Evolutionary conservation across 2,797 vertebrate genomes (phyloP), one percentile per base, ranked within the genome.

Genomic region (Bryconaethiops microstoma): DNA sequence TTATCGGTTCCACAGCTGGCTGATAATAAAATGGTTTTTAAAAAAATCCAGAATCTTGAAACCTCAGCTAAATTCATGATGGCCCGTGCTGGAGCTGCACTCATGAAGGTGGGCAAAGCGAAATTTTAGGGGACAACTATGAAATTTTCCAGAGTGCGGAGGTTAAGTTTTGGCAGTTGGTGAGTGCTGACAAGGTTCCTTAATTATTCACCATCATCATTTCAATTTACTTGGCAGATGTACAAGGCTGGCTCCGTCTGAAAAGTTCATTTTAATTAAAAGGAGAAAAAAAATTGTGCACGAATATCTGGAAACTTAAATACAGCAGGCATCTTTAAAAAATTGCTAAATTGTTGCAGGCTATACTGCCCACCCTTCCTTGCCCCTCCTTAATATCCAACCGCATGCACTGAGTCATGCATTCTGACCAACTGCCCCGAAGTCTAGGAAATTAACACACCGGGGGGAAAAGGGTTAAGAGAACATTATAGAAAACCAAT

Each of bases 61-160:
- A 81, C 79, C 73, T 75, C 60, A 63, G 57, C 71, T 85, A 69
- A 74, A 83, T 85, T 85, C 78, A 85, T 80, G 75, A 75, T 73
- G 77, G 73, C 67, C 78, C 64, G 42, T 70, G 64, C 64, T 59
- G n/a, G 45, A 45, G 65, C 35, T 21, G 8, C 4, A 67, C 25
- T 65, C 7, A 77, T 19, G 45, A 6, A 25, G 10, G 50, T 14
- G 2, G 74, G 25, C 70, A 69, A 68, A 42, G 55, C 2, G 65
- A 70, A 60, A 63, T 78, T 42, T 74, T 40, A 54, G 10, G 64
- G 21, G 52, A 69, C 59, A 75, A 54, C n/a, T 54, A 70, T 78
- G 65, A 63, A 74, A 54, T 75, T 42, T 74, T 14, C 63, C 16
- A 55, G 62, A 78, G 29, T 74, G 62, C 29, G 55, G 57, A 54